These are phyloP conservation scores for Drosophila helvetica DNA, from an alignment of 2,888 invertebrate species.

Conservation along the genomic window DNA sequence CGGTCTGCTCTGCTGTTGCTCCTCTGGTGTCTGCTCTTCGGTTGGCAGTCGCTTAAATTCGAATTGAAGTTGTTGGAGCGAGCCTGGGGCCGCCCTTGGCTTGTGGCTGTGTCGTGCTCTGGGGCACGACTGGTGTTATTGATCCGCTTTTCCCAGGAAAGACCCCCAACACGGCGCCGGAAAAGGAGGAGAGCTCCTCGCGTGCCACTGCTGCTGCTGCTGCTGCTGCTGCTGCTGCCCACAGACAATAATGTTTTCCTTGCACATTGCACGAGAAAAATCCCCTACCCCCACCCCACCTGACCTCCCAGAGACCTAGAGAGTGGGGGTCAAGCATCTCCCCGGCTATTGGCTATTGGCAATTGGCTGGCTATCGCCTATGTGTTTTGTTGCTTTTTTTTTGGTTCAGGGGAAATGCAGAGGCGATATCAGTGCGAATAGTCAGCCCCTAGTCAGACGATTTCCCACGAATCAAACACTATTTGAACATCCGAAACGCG, in stretches of 20 bases:
- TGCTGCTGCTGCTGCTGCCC: constrained; percentile 49
- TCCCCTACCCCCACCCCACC: background rate
- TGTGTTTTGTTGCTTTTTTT: background rate
- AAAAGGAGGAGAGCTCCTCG: constrained; percentile 40
- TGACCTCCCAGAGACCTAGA: background rate
- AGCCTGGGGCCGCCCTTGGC: constrained; percentile 64
- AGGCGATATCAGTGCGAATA: background rate
- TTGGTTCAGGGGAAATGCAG: background rate
- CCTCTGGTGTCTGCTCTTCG: constrained; percentile 29
- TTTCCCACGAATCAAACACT: constrained; percentile 12
- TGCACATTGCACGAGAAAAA: constrained; percentile 8
- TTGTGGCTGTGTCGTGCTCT: constrained; percentile 11
- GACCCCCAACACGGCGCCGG: constrained; percentile 17
- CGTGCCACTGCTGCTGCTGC: constrained; percentile 46
- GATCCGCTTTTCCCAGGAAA: constrained; percentile 52
- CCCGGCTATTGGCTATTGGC: background rate
- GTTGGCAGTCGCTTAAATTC: constrained; percentile 59
- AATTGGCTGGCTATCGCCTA: background rate
- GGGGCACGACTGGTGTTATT: constrained; percentile 36
- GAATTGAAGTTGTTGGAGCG: constrained; percentile 66
- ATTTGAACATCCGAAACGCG: background rate
- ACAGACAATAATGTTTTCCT: constrained; percentile 67
- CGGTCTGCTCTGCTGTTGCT: background rate
- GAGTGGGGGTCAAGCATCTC: background rate
- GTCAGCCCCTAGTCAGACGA: constrained; percentile 1